Percentiles rank a stretch among this genome's conserved stretches.
Evolutionary conservation across 2,113 vertebrate species (phyloP).

Genomic region (Origma solitaria): DNA sequence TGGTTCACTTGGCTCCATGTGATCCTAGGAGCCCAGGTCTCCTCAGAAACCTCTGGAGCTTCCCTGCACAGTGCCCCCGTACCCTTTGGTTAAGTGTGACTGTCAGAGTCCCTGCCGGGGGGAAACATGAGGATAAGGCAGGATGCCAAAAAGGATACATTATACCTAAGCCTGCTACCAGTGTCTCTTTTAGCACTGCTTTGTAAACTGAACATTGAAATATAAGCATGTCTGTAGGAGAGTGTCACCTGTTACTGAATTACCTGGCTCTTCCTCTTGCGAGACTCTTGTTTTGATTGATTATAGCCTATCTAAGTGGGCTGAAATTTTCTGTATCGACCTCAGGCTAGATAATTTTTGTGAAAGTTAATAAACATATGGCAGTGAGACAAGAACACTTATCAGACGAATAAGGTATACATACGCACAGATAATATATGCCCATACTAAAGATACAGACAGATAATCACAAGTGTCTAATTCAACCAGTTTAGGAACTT

Average conservation of each 20-base stretch:
- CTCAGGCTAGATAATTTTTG: not conserved
- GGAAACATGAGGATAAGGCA: not conserved
- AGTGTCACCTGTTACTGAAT: not conserved
- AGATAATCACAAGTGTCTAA: not conserved
- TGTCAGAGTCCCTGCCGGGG: not conserved
- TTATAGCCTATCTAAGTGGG: not conserved
- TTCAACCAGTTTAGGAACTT: not conserved
- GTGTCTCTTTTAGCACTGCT: not conserved
- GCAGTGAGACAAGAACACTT: not conserved
- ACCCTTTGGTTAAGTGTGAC: not conserved
- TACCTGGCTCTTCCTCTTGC: fast-evolving
- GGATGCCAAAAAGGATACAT: not conserved
- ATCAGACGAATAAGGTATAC: not conserved
- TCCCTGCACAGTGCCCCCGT: not conserved
- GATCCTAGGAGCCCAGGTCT: not conserved
- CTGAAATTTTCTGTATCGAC: not conserved
- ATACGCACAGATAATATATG: not conserved
- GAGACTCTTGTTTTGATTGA: not conserved
- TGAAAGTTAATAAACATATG: not conserved
- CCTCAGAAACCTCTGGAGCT: not conserved
- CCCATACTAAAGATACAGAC: not conserved
- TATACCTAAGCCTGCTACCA: not conserved
- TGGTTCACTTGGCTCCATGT: not conserved
- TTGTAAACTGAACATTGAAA: not conserved
- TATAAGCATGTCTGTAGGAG: not conserved